Percentiles rank a stretch among this genome's conserved stretches.
Conservation (phyloP, 2,113 vertebrate genomes). For the Tragelaphus strepsiceros region DNA sequence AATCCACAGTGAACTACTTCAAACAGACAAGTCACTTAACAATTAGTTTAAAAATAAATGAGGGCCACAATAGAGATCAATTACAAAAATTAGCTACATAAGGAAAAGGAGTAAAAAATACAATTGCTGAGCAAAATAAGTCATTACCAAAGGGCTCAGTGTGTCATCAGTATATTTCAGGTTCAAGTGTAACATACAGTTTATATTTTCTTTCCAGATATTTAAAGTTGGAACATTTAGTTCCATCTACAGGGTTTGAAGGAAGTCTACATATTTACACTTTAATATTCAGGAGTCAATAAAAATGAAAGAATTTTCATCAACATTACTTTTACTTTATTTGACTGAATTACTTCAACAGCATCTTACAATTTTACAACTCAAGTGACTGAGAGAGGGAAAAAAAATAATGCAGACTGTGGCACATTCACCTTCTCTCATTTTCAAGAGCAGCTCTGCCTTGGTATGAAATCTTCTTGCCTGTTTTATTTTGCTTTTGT, state of each 20-base stretch:
- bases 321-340: constrained; percentile 74
- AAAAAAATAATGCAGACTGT: constrained; percentile 43
- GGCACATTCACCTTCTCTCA: neutral
- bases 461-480: neutral
- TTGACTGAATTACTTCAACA: constrained; percentile 68
- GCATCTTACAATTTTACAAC: constrained; percentile 63
- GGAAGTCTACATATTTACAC: constrained; percentile 38
- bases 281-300: constrained; percentile 68
- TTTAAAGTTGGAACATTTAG: constrained; percentile 46
- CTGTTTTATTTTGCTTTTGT: neutral
- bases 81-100: neutral
- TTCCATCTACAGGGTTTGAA: constrained; percentile 24
- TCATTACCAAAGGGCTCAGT: neutral
- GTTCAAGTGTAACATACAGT: neutral
- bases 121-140: neutral
- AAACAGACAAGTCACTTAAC: neutral
- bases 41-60: neutral
- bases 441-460: neutral
- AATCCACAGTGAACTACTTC: neutral
- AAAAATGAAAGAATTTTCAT: constrained; percentile 72
- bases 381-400: constrained; percentile 29
- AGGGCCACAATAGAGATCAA: neutral
- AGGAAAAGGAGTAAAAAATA: neutral
- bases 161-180: neutral
- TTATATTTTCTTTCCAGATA: constrained; percentile 9